Evolutionary conservation across 2,113 vertebrate species (phyloP).

Genomic region (Azemiops feae): DNA sequence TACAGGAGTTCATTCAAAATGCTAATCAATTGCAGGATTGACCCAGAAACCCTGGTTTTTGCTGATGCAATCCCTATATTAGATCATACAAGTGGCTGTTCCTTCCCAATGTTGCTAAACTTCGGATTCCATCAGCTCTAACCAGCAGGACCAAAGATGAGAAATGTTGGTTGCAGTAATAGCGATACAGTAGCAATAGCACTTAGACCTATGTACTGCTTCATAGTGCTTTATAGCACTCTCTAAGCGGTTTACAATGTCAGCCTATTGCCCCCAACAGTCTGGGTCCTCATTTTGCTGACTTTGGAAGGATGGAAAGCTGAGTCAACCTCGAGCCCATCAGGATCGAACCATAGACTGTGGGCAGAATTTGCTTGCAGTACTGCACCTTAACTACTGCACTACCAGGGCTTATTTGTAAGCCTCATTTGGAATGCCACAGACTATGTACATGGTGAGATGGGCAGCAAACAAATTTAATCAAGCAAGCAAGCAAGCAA

Average conservation of each 20-base stretch:
- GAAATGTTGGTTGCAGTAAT: neutral
- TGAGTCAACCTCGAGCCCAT: neutral
- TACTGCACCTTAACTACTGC: neutral
- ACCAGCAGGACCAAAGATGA: neutral
- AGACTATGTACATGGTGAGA: neutral
- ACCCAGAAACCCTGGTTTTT: neutral
- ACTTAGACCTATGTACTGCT: neutral
- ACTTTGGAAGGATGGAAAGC: neutral
- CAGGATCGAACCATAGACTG: neutral
- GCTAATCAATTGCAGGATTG: neutral
- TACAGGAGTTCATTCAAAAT: neutral
- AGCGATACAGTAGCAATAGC: neutral
- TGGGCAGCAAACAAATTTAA: neutral
- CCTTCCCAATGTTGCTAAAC: neutral
- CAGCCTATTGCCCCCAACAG: neutral
- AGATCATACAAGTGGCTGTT: neutral
- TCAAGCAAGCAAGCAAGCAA: neutral
- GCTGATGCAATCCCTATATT: neutral
- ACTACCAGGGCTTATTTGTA: neutral
- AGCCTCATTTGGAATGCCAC: neutral
- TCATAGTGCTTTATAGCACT: neutral
- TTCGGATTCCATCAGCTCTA: neutral
- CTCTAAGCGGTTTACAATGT: neutral
- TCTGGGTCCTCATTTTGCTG: neutral
- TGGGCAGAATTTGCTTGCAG: neutral